Conservation (phyloP, 1,140 invertebrate genomes). For the Macrosteles quadrilineatus region DNA sequence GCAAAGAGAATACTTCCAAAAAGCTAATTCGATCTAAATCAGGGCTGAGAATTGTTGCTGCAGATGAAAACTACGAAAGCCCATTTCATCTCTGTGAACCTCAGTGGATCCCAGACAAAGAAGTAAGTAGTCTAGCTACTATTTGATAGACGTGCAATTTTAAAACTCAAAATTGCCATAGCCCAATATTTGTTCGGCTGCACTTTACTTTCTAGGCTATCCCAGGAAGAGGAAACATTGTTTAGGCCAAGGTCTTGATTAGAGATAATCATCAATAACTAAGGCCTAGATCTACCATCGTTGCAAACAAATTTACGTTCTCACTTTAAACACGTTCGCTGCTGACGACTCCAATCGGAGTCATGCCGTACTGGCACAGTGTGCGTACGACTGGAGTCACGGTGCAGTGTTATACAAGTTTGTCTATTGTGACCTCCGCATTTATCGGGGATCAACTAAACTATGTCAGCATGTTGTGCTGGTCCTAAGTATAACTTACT, state of each 20-base stretch:
- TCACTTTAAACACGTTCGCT: too few species aligned
- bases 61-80: conserved; percentile 45
- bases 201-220: background rate
- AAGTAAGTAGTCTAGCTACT: conserved; percentile 41
- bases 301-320: too few species aligned
- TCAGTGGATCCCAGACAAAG: conserved; percentile 48
- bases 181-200: background rate
- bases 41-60: conserved; percentile 47
- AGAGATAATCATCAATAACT: background rate
- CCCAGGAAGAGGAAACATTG: background rate
- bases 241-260: background rate
- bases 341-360: too few species aligned
- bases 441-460: too few species aligned
- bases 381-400: too few species aligned
- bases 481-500: too few species aligned
- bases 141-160: background rate
- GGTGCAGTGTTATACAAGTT: too few species aligned
- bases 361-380: too few species aligned
- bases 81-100: conserved; percentile 50
- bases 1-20: conserved; percentile 37
- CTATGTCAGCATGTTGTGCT: too few species aligned
- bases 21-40: conserved; percentile 50
- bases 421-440: too few species aligned
- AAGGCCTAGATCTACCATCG: background rate
- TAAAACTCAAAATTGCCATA: background rate